These are phyloP conservation scores for Pachycephala philippinensis DNA, from an alignment of 2,113 vertebrate species.

Conservation along the genomic window DNA sequence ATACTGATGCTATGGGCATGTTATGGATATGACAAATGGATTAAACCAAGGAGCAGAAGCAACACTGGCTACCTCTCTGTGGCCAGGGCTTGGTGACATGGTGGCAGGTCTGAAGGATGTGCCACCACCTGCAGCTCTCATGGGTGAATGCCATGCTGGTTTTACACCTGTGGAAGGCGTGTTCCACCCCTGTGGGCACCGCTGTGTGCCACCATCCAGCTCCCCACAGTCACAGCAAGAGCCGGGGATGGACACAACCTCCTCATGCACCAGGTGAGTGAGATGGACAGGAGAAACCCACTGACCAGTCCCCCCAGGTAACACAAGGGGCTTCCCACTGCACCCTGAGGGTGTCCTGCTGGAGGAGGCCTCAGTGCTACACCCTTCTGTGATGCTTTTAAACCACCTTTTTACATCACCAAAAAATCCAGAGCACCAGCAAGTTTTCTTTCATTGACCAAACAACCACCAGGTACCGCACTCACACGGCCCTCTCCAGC, in stretches of 20 bases:
- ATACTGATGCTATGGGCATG: neutral
- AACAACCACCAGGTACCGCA: neutral
- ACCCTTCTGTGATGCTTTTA: neutral
- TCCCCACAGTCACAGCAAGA: fast-evolving
- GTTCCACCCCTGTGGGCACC: neutral
- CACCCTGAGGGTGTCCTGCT: neutral
- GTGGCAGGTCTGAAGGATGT: neutral
- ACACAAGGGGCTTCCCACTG: neutral
- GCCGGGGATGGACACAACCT: neutral
- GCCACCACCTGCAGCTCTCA: neutral
- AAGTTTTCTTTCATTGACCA: neutral
- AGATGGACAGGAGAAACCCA: neutral
- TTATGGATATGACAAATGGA: neutral
- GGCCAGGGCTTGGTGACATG: neutral
- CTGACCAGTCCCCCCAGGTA: fast-evolving
- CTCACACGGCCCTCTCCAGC: fast-evolving
- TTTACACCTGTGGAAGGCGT: neutral
- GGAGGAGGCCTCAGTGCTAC: neutral
- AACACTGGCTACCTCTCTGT: neutral
- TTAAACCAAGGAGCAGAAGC: neutral
- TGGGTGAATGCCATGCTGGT: fast-evolving
- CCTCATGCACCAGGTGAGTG: neutral
- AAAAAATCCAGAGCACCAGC: neutral
- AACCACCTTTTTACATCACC: neutral
- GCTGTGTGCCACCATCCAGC: neutral